Conservation (phyloP, 2,113 vertebrate species). For the Gambusia affinis region DNA sequence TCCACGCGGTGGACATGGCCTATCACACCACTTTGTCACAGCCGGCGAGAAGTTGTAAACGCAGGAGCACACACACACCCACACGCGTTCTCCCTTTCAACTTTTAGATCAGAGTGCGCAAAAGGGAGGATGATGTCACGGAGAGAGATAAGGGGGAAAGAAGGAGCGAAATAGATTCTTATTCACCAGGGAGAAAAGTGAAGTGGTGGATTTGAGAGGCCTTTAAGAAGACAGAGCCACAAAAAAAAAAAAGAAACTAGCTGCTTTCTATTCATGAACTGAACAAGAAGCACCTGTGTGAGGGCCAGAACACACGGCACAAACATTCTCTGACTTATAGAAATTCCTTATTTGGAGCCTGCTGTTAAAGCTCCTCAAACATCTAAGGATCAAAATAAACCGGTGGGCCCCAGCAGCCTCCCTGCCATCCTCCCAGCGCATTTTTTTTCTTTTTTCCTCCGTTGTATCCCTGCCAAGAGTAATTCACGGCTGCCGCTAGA, state of each 20-base stretch:
- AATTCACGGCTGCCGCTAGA: constrained; percentile 45
- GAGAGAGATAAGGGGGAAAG: constrained; percentile 28
- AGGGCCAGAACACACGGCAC: constrained; percentile 43
- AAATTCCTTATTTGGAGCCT: constrained; percentile 56
- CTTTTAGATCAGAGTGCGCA: constrained; percentile 40
- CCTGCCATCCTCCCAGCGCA: constrained; percentile 8
- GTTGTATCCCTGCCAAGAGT: constrained; percentile 41
- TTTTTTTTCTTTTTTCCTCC: constrained; percentile 46
- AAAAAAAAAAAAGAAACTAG: constrained; percentile 38
- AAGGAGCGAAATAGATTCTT: constrained; percentile 51
- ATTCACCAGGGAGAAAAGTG: constrained; percentile 48
- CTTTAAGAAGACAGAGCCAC: constrained; percentile 60
- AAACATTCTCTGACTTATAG: constrained; percentile 46
- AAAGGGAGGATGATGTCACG: constrained; percentile 25
- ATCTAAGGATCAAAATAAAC: constrained; percentile 39
- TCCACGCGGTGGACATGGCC: constrained; percentile 62
- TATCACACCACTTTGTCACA: constrained; percentile 72
- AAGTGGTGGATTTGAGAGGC: constrained; percentile 59
- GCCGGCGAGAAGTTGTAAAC: constrained; percentile 29
- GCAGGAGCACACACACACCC: neutral
- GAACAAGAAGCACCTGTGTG: constrained; percentile 43
- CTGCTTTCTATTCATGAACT: constrained; percentile 68
- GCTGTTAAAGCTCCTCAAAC: constrained; percentile 30
- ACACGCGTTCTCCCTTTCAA: constrained; percentile 45
- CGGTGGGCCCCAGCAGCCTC: constrained; percentile 10